Evolutionary conservation across 2,888 invertebrate genomes (phyloP), one percentile per base, ranked within the genome.

Genomic region (Cerceris rybyensis): DNA sequence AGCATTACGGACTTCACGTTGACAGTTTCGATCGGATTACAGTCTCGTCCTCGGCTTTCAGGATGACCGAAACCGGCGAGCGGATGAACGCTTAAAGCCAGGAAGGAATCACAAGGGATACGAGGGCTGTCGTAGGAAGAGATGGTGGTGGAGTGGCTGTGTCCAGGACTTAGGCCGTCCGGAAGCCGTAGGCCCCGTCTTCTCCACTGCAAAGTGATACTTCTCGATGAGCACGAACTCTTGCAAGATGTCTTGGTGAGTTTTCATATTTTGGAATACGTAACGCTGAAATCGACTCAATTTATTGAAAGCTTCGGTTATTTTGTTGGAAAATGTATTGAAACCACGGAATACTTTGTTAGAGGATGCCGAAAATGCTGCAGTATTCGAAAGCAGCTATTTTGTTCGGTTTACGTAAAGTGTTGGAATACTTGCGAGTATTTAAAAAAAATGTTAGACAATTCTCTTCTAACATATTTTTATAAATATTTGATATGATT

Each of bases 191-290:
- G 94, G 91, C 94, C 95, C 88, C 94, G 94, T 91, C 94, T 94
- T 82, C 93, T 94, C 90, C 95, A 95, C 89, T 96, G 96, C 93
- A 97, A 98, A 93, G 96, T 98, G 88, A 96, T 98, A 90, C 95
- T 98, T 86, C 95, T 98, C 88, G 98, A 98, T 92, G 97, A 98
- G 91, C 96, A 97, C 89, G 98, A 98, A 92, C 95, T 98, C 80
- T 94, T 97, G 84, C 97, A 98, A 91, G 98, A 98, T 93, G 95
- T 97, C 90, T 96, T 97, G 96, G 98, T 97, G 93, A 94, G 94
- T 92, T 64, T 52, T 13, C 7, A 72, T 11, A 16, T 28, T 7
- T 17, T 1, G n/a, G n/a, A n/a, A n/a, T n/a, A n/a, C n/a, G n/a
- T n/a, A n/a, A n/a, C n/a, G 28, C 28, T 28, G 1, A 28, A 28